A percentile compares a stretch with the other conserved stretches of the same genome.
phyloP scores from a whole-genome alignment of 2,113 vertebrate species.

The Podarcis cretensis region DNA sequence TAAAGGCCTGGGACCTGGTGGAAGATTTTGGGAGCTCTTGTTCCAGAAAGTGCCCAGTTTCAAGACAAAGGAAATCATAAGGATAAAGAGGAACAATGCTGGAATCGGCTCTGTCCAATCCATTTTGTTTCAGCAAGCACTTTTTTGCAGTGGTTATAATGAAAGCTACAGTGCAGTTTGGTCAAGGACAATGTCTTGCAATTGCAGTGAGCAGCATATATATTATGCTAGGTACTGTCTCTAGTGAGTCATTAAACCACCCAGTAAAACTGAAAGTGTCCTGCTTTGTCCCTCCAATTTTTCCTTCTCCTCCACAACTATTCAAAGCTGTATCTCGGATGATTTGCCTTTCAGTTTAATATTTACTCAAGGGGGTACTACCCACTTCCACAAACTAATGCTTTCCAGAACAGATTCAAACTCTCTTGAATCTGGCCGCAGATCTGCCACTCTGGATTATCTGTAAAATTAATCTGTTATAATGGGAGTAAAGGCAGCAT shows the following conservation, averaged over 20 bases:
- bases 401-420: background rate
- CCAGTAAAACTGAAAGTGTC: background rate
- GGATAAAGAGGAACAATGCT: slow-evolving; percentile 6
- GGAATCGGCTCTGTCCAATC: slow-evolving; percentile 1
- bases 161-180: background rate
- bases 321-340: background rate
- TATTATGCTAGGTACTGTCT: background rate
- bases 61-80: background rate
- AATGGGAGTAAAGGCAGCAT: background rate
- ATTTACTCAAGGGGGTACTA: no score
- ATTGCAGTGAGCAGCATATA: background rate
- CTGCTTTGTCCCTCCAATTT: no score
- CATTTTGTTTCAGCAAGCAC: slow-evolving; percentile 39
- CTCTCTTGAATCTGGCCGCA: background rate
- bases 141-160: background rate
- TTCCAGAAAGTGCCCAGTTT: slow-evolving; percentile 26
- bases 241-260: background rate
- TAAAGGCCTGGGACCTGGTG: no score
- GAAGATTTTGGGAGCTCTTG: background rate
- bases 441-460: background rate
- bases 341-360: background rate
- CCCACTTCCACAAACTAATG: background rate
- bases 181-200: no score
- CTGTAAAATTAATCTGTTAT: background rate
- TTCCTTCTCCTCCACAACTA: background rate